Percentiles rank a stretch among this genome's conserved stretches.
Conservation (phyloP, 2,888 invertebrate genomes). For the Cephalotes varians region DNA sequence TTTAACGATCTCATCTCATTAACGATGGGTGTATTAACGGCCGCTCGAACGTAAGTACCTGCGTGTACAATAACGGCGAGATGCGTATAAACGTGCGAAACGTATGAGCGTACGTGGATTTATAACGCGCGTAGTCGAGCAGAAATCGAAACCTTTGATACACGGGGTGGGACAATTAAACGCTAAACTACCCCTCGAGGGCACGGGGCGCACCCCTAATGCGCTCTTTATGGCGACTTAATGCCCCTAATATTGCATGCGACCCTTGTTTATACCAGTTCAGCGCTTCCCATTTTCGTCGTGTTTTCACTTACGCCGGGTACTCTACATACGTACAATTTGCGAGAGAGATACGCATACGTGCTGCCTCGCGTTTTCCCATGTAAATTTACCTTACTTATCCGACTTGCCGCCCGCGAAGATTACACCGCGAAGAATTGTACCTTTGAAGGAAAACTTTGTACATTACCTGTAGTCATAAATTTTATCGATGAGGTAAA, state of each 20-base stretch:
- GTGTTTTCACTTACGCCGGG: conserved; percentile 73
- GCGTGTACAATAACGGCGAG: conserved; percentile 45
- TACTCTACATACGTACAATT: conserved; percentile 40
- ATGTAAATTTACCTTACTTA: conserved; percentile 48
- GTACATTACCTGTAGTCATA: neutral
- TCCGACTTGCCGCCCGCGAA: neutral
- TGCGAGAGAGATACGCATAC: conserved; percentile 37
- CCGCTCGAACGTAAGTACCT: conserved; percentile 37
- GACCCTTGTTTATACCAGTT: conserved; percentile 85
- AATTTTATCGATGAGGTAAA: neutral
- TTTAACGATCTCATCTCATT: conserved; percentile 12
- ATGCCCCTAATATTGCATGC: conserved; percentile 85
- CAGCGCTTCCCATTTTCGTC: conserved; percentile 83
- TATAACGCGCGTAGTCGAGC: conserved; percentile 80
- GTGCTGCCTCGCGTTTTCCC: conserved; percentile 21
- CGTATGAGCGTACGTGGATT: conserved; percentile 70
- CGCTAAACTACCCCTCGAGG: conserved; percentile 86
- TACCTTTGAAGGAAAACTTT: neutral
- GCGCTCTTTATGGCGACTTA: conserved; percentile 86
- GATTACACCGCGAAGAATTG: conserved; percentile 18
- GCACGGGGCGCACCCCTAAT: conserved; percentile 83
- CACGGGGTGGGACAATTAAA: conserved; percentile 85
- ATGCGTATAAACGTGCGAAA: conserved; percentile 68
- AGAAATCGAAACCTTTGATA: conserved; percentile 86
- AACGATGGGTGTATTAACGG: conserved; percentile 31